Percentiles rank a stretch among this genome's conserved stretches.
phyloP scores from a whole-genome alignment of 1,140 invertebrate species.

The Ceratosolen solmsi region DNA sequence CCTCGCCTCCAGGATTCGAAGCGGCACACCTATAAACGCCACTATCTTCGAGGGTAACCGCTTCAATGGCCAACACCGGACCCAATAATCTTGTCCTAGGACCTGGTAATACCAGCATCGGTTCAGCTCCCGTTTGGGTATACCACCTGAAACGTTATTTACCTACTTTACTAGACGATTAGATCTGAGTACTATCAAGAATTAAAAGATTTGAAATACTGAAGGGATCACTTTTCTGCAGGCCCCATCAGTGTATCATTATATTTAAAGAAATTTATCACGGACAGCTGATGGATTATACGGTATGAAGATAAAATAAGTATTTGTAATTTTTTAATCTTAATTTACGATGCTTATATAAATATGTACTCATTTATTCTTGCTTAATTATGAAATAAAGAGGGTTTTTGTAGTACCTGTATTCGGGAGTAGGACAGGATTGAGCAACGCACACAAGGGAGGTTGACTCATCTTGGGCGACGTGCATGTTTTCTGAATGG shows the following conservation, averaged over 20 bases:
- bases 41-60: constrained; percentile 80
- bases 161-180: too few relatives aligned
- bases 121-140: constrained; percentile 78
- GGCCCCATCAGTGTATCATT: too few relatives aligned
- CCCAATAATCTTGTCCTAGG: constrained; percentile 79
- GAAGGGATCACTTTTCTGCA: too few relatives aligned
- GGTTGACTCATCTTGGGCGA: constrained; percentile 83
- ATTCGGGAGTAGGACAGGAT: constrained; percentile 83
- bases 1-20: constrained; percentile 81
- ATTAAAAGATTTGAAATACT: too few relatives aligned
- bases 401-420: constrained; percentile 75
- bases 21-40: constrained; percentile 81
- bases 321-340: too few relatives aligned
- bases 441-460: constrained; percentile 83
- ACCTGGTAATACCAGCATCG: constrained; percentile 77
- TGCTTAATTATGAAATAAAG: too few relatives aligned
- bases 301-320: neutral
- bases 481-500: constrained; percentile 79
- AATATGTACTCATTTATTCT: too few relatives aligned
- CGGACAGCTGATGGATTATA: neutral
- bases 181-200: too few relatives aligned
- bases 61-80: constrained; percentile 82
- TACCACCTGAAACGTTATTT: constrained; percentile 76
- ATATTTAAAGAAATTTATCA: neutral
- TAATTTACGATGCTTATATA: too few relatives aligned